These are phyloP conservation scores for Parotocinclus haroldoi DNA, from an alignment of 2,797 vertebrate genomes.

Conservation along the genomic window DNA sequence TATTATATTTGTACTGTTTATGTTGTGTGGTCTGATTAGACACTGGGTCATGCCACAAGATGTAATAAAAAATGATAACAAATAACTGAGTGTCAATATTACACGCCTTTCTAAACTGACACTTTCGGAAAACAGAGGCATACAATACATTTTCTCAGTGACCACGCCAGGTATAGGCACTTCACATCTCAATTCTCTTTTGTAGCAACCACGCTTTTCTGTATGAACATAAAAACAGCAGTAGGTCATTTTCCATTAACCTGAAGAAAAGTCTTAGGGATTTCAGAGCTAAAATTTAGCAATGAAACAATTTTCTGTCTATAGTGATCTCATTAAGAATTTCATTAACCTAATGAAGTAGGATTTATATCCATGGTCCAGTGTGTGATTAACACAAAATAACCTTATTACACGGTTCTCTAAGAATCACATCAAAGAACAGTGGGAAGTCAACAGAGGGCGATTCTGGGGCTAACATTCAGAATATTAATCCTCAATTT, in stretches of 20 bases:
- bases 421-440: not conserved
- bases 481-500: not conserved
- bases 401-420: not conserved
- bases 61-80: too few relatives aligned
- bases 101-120: too few relatives aligned
- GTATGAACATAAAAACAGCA: not conserved
- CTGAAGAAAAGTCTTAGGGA: not conserved
- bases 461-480: too few relatives aligned
- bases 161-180: not conserved
- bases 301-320: not conserved
- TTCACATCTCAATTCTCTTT: too few relatives aligned
- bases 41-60: too few relatives aligned
- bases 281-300: not conserved
- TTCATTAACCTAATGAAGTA: not conserved
- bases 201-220: not conserved
- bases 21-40: too few relatives aligned
- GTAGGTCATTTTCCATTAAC: not conserved
- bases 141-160: too few relatives aligned
- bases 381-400: not conserved
- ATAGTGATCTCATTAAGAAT: not conserved
- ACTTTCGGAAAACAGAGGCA: too few relatives aligned
- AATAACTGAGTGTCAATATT: too few relatives aligned
- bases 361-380: not conserved
- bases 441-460: not conserved
- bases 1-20: too few relatives aligned